Conservation (phyloP, 2,888 invertebrate genomes). For the Hypomecis punctinalis region DNA sequence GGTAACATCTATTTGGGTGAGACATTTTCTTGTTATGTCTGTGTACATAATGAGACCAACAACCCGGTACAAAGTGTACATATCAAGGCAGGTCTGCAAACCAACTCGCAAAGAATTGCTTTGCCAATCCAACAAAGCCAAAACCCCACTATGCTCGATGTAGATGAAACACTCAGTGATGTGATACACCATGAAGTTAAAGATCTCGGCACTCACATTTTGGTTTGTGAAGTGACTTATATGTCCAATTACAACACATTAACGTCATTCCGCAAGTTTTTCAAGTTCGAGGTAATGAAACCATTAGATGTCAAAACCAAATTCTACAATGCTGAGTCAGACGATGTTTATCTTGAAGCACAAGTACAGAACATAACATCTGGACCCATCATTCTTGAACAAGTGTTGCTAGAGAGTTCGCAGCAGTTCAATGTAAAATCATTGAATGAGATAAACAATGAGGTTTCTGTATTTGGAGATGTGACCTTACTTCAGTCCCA, state of each 20-base stretch:
- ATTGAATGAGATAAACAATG: slow-evolving; percentile 87
- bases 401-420: slow-evolving; percentile 96
- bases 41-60: slow-evolving; percentile 97
- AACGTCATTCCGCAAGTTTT: slow-evolving; percentile 97
- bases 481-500: slow-evolving; percentile 94
- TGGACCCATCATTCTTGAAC: slow-evolving; percentile 96
- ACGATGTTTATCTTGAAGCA: slow-evolving; percentile 90
- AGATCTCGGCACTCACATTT: slow-evolving; percentile 98
- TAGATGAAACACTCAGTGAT: slow-evolving; percentile 96
- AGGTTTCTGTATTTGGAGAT: slow-evolving; percentile 91
- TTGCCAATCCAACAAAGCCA: slow-evolving; percentile 90
- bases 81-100: slow-evolving; percentile 97
- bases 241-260: slow-evolving; percentile 89
- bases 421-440: slow-evolving; percentile 93
- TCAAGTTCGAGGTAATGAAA: slow-evolving; percentile 99
- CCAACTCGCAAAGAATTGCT: slow-evolving; percentile 94
- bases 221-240: slow-evolving; percentile 98
- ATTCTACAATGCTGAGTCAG: slow-evolving; percentile 96
- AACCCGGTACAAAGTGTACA: slow-evolving; percentile 93
- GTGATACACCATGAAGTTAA: slow-evolving; percentile 99
- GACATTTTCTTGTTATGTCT: slow-evolving; percentile 98
- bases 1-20: slow-evolving; percentile 99
- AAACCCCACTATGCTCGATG: slow-evolving; percentile 85
- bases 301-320: slow-evolving; percentile 99
- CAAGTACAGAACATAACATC: slow-evolving; percentile 96